Evolutionary conservation across 1,140 invertebrate genomes (phyloP), one percentile per base, ranked within the genome.

Genomic region (Papilio polyxenes): DNA sequence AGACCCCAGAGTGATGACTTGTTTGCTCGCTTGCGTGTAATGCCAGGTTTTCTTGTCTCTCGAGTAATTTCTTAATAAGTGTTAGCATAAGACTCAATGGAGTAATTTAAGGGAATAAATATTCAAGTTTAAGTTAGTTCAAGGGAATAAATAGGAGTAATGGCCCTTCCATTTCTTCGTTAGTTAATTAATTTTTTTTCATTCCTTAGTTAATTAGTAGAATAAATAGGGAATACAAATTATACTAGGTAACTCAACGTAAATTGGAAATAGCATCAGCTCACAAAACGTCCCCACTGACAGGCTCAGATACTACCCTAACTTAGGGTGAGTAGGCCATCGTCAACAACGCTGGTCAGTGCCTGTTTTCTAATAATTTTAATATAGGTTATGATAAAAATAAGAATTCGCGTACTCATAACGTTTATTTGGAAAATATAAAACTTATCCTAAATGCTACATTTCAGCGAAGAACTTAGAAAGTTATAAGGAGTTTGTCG

Each of bases 1-100:
- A 53, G 2, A 11, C n/a, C 49, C 49, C 8, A 23, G 75, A 77
- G 49, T 53, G 75, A 77, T 53, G 75, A n/a, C 75, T 77, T 76
- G 75, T 76, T 53, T 77, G 75, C 49, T 75, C 74, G 13, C 40
- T 53, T 77, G 75, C 74, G 44, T 75, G 40, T 77, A 77, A 77
- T 56, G 75, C n/a, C n/a, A 77, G 15, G 49, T 77, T 53, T 77
- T 17, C 75, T 53, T 20, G 23, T 8, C 20, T 77, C 75, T 77
- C 23, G 20, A 77, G 48, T 49, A 51, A 31, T 77, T 77, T 77
- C 75, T 77, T 77, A 53, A 56, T 49, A 56, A 56, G 13, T 37
- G 11, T 75, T 75, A 48, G 40, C 17, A 23, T 11, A 65, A 65
- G 1, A 31, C 62, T 65, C 59, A 53, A 3, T 65, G 11, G 11